These are phyloP conservation scores for Timema cristinae DNA, from an alignment of 2,888 invertebrate species.

Conservation along the genomic window DNA sequence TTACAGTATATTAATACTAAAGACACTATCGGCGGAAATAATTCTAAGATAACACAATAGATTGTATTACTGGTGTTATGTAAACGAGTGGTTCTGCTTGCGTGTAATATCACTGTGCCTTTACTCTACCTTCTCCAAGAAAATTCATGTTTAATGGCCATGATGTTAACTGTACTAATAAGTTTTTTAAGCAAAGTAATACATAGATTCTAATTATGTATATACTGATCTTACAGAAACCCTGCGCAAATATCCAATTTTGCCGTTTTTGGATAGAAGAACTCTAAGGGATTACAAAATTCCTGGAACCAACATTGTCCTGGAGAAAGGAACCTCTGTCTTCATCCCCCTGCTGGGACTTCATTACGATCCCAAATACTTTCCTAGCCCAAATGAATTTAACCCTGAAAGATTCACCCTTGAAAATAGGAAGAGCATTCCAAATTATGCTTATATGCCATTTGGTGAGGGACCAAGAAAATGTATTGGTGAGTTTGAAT, in stretches of 20 bases:
- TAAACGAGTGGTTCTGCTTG: too few relatives aligned
- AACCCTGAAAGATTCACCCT: slow-evolving; percentile 6
- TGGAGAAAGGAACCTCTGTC: background rate
- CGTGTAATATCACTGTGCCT: too few relatives aligned
- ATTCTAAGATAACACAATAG: too few relatives aligned
- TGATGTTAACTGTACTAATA: too few relatives aligned
- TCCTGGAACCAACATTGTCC: background rate
- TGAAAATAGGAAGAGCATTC: background rate
- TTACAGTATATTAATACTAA: too few relatives aligned
- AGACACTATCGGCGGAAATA: too few relatives aligned
- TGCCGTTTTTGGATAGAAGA: background rate
- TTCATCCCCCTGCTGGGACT: slow-evolving; percentile 1
- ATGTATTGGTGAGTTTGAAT: background rate
- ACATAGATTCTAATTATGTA: too few relatives aligned
- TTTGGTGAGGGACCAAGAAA: background rate
- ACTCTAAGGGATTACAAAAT: background rate
- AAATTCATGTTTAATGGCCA: too few relatives aligned
- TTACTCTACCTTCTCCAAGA: too few relatives aligned
- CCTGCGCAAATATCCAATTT: background rate
- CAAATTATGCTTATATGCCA: background rate
- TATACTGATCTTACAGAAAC: background rate
- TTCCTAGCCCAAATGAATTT: background rate
- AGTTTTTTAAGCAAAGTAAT: too few relatives aligned
- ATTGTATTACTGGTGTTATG: too few relatives aligned
- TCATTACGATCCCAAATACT: background rate